Conservation (phyloP, 2,113 vertebrate species). For the Prionailurus viverrinus region DNA sequence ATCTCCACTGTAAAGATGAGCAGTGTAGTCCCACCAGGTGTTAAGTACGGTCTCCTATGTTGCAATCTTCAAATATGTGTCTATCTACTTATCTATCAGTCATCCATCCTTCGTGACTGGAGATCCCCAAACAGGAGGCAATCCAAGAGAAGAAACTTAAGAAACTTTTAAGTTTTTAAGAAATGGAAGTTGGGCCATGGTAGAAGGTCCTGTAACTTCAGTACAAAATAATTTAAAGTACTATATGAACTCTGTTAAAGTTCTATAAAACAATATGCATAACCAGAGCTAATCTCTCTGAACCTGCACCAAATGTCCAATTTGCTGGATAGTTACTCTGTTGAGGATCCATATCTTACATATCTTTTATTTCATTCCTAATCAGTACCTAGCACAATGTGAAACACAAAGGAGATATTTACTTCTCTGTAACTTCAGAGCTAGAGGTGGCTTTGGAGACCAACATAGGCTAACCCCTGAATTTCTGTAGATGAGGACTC, state of each 20-base stretch:
- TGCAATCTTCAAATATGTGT: background rate
- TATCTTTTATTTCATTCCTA: background rate
- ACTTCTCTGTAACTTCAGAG: background rate
- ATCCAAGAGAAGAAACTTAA: constrained; percentile 1
- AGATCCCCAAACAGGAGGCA: background rate
- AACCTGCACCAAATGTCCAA: background rate
- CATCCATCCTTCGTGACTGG: background rate
- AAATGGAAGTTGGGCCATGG: background rate
- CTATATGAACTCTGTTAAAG: background rate
- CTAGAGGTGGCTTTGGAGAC: background rate
- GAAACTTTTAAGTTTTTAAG: background rate
- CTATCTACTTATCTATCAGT: background rate
- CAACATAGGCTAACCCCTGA: background rate
- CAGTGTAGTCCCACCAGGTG: background rate
- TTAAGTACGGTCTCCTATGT: background rate
- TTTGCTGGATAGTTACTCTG: background rate
- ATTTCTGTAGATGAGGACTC: background rate
- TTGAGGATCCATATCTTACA: background rate
- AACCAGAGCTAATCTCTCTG: background rate
- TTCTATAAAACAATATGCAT: background rate
- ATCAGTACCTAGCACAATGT: background rate
- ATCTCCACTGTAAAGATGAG: background rate
- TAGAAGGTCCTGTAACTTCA: background rate
- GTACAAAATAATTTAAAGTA: background rate
- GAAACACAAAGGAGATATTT: background rate